Evolutionary conservation across 2,888 invertebrate species (phyloP).

Genomic region (Lycophotia porphyrea): DNA sequence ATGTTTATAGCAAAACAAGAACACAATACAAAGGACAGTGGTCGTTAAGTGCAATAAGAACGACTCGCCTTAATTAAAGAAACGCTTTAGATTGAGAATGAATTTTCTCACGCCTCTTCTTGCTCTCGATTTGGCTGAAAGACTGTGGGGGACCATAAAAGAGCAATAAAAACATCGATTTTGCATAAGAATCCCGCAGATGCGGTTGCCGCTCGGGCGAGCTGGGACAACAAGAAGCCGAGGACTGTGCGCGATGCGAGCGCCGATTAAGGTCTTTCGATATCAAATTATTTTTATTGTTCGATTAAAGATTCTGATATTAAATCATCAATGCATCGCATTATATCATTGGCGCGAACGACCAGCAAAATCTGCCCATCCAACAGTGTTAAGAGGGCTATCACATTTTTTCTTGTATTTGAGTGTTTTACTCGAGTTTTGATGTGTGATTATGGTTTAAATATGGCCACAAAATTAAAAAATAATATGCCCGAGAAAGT

Average conservation of each 20-base stretch:
- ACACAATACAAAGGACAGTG: conserved; percentile 60
- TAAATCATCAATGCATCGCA: conserved; percentile 13
- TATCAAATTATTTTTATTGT: conserved; percentile 61
- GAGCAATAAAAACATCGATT: conserved; percentile 82
- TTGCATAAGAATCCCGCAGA: conserved; percentile 79
- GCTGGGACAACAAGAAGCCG: conserved; percentile 56
- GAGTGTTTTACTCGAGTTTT: too few relatives aligned
- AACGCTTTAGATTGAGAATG: conserved; percentile 80
- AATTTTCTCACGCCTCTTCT: conserved; percentile 77
- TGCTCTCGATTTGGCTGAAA: conserved; percentile 79
- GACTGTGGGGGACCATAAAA: conserved; percentile 77
- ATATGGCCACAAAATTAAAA: too few relatives aligned
- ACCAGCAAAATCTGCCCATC: background rate
- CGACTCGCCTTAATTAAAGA: conserved; percentile 80
- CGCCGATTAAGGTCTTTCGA: conserved; percentile 59
- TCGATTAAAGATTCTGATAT: conserved; percentile 24
- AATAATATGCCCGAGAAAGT: too few relatives aligned
- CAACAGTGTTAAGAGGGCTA: background rate
- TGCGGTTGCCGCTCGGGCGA: conserved; percentile 68
- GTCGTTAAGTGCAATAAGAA: conserved; percentile 79
- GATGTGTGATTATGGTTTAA: too few relatives aligned
- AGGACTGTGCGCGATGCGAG: conserved; percentile 50
- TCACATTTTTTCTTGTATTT: too few relatives aligned
- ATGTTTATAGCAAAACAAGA: conserved; percentile 24
- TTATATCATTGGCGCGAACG: background rate